Evolutionary conservation across 2,797 vertebrate genomes (phyloP), one percentile per base, ranked within the genome.

Genomic region (Myripristis jacobus): DNA sequence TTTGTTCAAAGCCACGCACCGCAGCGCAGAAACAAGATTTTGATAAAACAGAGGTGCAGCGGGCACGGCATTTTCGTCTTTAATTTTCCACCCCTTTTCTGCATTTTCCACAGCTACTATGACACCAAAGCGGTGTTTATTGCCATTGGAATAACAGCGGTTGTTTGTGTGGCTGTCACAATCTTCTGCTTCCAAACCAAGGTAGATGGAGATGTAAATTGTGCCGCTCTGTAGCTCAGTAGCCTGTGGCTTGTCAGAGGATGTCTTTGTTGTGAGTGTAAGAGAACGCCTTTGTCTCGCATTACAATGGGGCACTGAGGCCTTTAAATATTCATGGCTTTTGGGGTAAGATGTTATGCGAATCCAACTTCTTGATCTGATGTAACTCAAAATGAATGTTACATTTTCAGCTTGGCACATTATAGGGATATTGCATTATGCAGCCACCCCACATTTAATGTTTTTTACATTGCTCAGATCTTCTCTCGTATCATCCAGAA

Each of bases 101-200:
- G 34, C 59, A 0, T 83, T 65, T 53, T 48, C 82, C 47, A 0
- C 92, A 99, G 97, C 77, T 95, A 82, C 81, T 93, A 97, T 68
- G 22, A 77, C 3, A 97, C 97, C 3, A 96, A 92, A 44, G 95
- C 96, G 0, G 97, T 99, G 87, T 90, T 98, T 77, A 88, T 99
- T 0, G 93, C 96, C 19, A 92, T 98, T 88, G 89, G 95, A 68
- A 97, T 99, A 91, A 98, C 97, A 0, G 94, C 95, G 2, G 77
- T 98, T 0, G 96, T 98, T 62, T 95, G 97, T 81, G 86, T 97
- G 22, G 68, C 92, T 0, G 96, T 99, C 81, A 99, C 97, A 46
- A 70, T 98, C 93, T 99, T 99, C 95, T 97, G 97, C 92, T 97
- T 98, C 89, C 98, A 99, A 91, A 99, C 97, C 57, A 98, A 98